These are phyloP conservation scores for Ormyrus thymus DNA, from an alignment of 2,888 invertebrate genomes.

Conservation along the genomic window DNA sequence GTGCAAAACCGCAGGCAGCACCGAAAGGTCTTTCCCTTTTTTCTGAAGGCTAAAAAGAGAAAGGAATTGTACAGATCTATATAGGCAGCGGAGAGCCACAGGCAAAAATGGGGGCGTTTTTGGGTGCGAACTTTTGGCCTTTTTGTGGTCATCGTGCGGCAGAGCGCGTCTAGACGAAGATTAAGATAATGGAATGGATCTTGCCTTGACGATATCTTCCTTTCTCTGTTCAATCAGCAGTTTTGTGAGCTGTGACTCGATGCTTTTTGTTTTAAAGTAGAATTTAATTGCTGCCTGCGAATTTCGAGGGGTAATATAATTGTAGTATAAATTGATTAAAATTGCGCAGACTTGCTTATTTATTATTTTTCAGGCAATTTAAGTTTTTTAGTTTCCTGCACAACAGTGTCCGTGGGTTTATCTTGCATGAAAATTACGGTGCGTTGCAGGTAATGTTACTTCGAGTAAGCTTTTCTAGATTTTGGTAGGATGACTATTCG, in stretches of 20 bases:
- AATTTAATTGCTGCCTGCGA: no score
- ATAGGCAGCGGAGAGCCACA: neutral
- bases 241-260: no score
- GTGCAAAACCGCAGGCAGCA: neutral
- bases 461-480: slow-evolving; percentile 16
- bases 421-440: slow-evolving; percentile 20
- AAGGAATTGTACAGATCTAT: slow-evolving; percentile 2
- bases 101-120: slow-evolving; percentile 40
- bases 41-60: slow-evolving; percentile 32
- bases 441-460: neutral
- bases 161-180: slow-evolving; percentile 42
- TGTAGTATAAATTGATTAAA: no score
- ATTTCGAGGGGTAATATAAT: no score
- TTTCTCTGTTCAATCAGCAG: no score
- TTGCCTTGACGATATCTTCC: neutral
- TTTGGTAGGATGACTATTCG: slow-evolving; percentile 35
- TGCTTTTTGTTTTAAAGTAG: no score
- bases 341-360: no score
- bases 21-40: slow-evolving; percentile 5
- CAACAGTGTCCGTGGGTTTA: neutral
- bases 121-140: slow-evolving; percentile 37
- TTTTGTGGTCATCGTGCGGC: slow-evolving; percentile 30
- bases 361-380: no score
- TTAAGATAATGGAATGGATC: slow-evolving; percentile 45
- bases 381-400: no score